Conservation (phyloP, 1,140 invertebrate species). For the Neuroterus valhalla region DNA sequence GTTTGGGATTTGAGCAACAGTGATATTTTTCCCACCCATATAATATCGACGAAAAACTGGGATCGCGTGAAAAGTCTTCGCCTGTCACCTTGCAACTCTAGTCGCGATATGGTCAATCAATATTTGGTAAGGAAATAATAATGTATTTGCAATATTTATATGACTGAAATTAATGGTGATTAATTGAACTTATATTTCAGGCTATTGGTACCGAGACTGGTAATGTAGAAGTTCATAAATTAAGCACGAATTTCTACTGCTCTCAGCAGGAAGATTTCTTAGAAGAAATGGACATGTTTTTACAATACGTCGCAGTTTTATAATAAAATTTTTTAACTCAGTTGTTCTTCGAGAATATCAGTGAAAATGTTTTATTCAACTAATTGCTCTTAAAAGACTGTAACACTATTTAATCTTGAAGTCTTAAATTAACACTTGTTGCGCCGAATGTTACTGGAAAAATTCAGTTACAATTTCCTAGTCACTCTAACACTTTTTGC, state of each 20-base stretch:
- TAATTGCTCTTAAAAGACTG: constrained; percentile 40
- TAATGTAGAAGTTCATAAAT: constrained; percentile 70
- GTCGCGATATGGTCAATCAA: constrained; percentile 65
- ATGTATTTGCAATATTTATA: neutral
- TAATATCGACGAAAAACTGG: constrained; percentile 59
- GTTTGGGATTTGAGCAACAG: constrained; percentile 77
- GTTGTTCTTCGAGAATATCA: constrained; percentile 9
- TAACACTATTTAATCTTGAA: constrained; percentile 21
- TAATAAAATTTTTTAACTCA: constrained; percentile 39
- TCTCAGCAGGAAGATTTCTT: constrained; percentile 69
- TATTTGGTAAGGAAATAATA: constrained; percentile 63
- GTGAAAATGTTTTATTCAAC: constrained; percentile 10
- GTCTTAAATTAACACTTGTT: constrained; percentile 2
- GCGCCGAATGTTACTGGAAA: neutral
- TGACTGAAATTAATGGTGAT: neutral
- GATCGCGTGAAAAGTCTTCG: constrained; percentile 65
- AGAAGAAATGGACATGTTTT: constrained; percentile 68
- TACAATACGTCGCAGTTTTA: constrained; percentile 67
- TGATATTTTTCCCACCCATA: constrained; percentile 70
- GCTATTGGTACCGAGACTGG: constrained; percentile 70
- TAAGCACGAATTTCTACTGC: constrained; percentile 73
- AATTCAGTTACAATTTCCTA: neutral
- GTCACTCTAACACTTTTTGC: constrained; percentile 1
- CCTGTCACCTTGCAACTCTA: constrained; percentile 66
- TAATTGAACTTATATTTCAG: constrained; percentile 55